Base-by-base conservation (phyloP, 2,113 vertebrate genomes). In the Myotis brandtii region DNA sequence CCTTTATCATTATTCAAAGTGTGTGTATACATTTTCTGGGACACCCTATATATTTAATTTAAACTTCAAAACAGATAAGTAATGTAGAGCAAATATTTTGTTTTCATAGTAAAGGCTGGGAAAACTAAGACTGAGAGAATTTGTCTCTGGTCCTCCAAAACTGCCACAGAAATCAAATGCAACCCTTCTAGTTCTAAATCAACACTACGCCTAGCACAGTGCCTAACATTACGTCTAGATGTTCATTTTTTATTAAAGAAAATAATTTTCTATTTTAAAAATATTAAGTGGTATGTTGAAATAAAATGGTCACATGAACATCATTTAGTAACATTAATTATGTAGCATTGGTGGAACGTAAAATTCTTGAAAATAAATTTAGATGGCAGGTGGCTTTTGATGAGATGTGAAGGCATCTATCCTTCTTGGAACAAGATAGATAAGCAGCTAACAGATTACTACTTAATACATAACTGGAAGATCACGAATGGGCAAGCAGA, bases 211-310 rank as follows among this genome's bases (percentile, higher is more conserved):
- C 32, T 50, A 72, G 2, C 9, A 62, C 2, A 72, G 21, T 52
- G 69, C 64, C 6, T 48, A 84, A 75, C 8, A 73, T 30, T 52
- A 13, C 46, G 23, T 23, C 59, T 27, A 14, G 17, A 40, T 82
- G 4, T 64, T 46, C 3, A 30, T 30, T 62, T 59, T 69, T 84
- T 79, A 91, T 18, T 37, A 64, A 79, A 70, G 8, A 87, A 6
- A 62, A 84, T 64, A 89, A 56, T 54, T 87, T 89, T 82, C 43
- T n/a, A 67, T 86, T 21, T 64, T 90, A 67, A 69, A 75, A 70
- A 37, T 70, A 76, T 50, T 23, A 84, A 50, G 48, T 84, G 9
- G 16, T 23, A n/a, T 52, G 8, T 32, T 70, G 27, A 70, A 46
- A 52, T 27, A 84, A 69, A 94, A 85, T 75, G 75, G 46, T 77